Conservation (phyloP, 2,113 vertebrate species). For the Crotalus viridis region DNA sequence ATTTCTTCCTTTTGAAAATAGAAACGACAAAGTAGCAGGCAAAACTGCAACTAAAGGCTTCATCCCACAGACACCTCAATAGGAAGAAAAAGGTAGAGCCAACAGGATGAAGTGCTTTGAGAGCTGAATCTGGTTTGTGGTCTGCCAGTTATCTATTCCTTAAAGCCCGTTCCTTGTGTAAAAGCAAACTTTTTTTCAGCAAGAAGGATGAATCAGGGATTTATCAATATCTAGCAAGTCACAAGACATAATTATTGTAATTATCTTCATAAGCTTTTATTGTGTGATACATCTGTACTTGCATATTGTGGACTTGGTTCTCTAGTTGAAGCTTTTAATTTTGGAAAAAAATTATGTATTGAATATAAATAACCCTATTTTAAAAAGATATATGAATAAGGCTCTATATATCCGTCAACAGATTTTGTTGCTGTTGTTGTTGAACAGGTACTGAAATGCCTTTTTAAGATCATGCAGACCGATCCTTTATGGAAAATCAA, state of each 20-base stretch:
- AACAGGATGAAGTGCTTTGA: background rate
- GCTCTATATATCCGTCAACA: background rate
- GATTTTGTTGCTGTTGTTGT: background rate
- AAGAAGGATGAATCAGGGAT: background rate
- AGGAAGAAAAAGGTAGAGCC: background rate
- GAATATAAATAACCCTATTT: background rate
- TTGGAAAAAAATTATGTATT: background rate
- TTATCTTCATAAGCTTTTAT: background rate
- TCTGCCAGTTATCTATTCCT: background rate
- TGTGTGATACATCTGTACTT: background rate
- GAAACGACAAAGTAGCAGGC: background rate
- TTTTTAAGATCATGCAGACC: slow-evolving; percentile 64
- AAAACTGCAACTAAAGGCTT: background rate
- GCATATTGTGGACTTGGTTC: background rate
- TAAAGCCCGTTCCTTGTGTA: background rate
- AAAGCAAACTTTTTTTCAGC: background rate
- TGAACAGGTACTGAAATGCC: slow-evolving; percentile 60
- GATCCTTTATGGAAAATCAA: slow-evolving; percentile 75
- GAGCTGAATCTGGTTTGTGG: background rate
- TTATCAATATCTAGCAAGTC: background rate
- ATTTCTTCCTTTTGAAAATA: background rate
- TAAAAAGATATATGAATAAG: background rate
- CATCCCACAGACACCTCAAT: background rate
- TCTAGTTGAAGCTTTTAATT: background rate
- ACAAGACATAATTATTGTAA: background rate